Base-by-base conservation (phyloP, 2,888 invertebrate species). In the Thecocarcelia acutangulata region DNA sequence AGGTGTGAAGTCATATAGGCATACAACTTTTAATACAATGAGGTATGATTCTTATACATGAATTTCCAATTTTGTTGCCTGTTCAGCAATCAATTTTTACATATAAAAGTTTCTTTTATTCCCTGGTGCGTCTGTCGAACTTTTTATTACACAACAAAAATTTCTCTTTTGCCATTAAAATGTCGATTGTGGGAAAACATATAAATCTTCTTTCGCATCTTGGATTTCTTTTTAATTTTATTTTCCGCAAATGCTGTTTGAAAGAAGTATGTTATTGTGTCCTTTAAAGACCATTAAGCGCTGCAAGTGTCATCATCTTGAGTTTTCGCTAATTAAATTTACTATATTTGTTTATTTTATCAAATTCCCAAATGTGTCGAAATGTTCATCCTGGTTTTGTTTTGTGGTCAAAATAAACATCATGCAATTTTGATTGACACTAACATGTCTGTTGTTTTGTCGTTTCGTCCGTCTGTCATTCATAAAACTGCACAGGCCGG, bases 361-460 rank as follows among this genome's bases (percentile, higher is more conserved):
- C 52, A 33, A 69, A 64, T 40, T 66, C 33, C 13, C 13, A 72
- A 50, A 70, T 42, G 12, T 48, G 9, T 50, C 66, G 48, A 42
- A 56, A 46, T 75, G 46, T 12, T 5, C 56, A 66, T 46, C n/a
- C 11, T 24, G 56, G 28, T 54, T 68, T 15, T 8, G 33, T 9
- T 50, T 50, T 74, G n/a, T 59, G 48, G 12, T 68, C 59, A 28
- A 33, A 66, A 68, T 50, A 19, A 33, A 50, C 44, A 68, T 59
- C 28, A 66, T 50, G 33, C 19, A 17, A 24, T 24, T n/a, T n/a
- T 64, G 56, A 68, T 33, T 75, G 75, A 44, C 63, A 63, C 37
- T 21, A 15, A 59, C 37, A 24, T 52, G 21, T 59, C 42, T 44
- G 15, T 48, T 50, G 9, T 33, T 33, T 8, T 33, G 33, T 1